phyloP scores from a whole-genome alignment of 1,140 invertebrate genomes.

The Parapsyche elsis region DNA sequence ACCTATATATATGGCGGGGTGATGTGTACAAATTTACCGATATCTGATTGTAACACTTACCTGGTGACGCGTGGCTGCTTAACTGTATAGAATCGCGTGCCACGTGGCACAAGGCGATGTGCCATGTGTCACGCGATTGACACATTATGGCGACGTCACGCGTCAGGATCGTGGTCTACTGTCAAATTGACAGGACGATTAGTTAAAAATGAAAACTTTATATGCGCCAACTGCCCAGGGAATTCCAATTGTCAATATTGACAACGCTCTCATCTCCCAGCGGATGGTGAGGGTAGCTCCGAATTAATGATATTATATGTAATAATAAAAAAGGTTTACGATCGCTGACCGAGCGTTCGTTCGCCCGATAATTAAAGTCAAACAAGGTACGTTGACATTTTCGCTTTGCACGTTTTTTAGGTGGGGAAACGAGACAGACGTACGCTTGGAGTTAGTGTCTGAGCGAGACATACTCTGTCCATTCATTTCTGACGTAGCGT shows the following conservation, averaged over 20 bases:
- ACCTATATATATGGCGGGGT: too few species aligned
- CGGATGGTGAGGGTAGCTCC: too few species aligned
- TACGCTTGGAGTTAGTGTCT: not conserved
- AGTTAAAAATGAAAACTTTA: not conserved
- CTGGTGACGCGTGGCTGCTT: not conserved
- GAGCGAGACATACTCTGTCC: not conserved
- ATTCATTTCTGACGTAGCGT: not conserved
- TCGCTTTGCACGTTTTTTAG: slow-evolving; percentile 41
- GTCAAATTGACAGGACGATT: not conserved
- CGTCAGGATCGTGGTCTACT: not conserved
- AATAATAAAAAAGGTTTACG: too few species aligned
- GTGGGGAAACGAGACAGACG: not conserved
- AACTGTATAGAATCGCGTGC: not conserved
- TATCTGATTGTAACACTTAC: slow-evolving; percentile 21
- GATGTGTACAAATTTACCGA: slow-evolving; percentile 20
- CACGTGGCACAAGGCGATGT: not conserved
- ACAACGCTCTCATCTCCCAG: too few species aligned
- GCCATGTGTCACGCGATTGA: not conserved
- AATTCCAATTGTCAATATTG: too few species aligned
- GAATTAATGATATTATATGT: too few species aligned
- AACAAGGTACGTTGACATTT: slow-evolving; percentile 46
- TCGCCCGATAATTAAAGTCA: slow-evolving; percentile 46
- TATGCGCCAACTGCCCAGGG: too few species aligned
- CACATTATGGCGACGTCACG: not conserved
- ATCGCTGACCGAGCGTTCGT: not conserved